Evolutionary conservation across 2,797 vertebrate species (phyloP), one percentile per base, ranked within the genome.

Genomic region (Oreortyx pictus): DNA sequence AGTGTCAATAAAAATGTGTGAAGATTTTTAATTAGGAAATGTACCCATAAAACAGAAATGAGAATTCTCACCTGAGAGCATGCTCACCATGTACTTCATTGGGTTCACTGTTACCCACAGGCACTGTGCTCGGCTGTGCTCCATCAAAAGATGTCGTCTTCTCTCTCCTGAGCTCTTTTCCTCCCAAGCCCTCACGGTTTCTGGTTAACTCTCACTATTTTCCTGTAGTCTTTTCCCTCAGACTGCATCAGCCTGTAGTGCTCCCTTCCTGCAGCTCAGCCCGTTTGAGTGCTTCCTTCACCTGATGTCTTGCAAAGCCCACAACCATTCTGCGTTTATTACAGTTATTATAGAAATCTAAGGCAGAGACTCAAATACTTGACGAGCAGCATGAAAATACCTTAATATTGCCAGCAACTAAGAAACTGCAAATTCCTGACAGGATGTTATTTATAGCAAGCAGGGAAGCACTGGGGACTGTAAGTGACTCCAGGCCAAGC

Each of bases 401-500:
- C 37, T 89, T 73, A 37, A 14, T 37, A 7, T 23, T 86, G 46
- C 57, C 46, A 86, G 60, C 37, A 74, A 44, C 52, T 44, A 61
- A 86, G 52, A 52, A 89, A 23, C 31, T 50, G 52, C 47, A 77
- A 72, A 71, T 81, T 39, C 3, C n/a, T 88, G 72, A 70, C 61
- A 68, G 22, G 25, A 47, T 44, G 44, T 44, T 92, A 73, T 85
- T 91, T 91, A 81, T 67, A 81, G 77, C 50, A 91, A 71, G 67
- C 71, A 90, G 78, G 41, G 37, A 82, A 90, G 61, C 79, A 60
- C 20, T 14, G 61, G 29, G 59, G 65, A 65, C 47, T 74, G 47
- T 46, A 68, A 64, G 59, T 31, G 60, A 84, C 78, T 73, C 46
- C 49, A 27, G 44, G 49, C 49, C 80, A 93, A 86, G 71, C 5